phyloP scores from a whole-genome alignment of 1,140 invertebrate genomes.

The Bombyx mandarina region DNA sequence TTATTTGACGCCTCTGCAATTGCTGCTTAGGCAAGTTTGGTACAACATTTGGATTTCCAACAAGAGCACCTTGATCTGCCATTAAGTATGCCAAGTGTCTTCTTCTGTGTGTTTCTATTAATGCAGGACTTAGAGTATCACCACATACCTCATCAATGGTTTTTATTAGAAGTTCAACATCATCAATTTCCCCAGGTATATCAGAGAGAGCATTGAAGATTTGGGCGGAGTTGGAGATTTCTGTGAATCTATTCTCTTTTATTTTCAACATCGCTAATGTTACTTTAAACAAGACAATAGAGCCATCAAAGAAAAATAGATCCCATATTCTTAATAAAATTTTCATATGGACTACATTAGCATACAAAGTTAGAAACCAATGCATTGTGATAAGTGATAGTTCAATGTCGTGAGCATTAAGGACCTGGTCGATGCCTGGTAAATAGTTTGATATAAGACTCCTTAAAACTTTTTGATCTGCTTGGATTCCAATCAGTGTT shows the following conservation, averaged over 20 bases:
- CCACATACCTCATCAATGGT: constrained; percentile 71
- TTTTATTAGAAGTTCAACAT: constrained; percentile 82
- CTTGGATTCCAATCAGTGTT: constrained; percentile 92
- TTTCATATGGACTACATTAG: constrained; percentile 98
- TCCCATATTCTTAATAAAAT: constrained; percentile 97
- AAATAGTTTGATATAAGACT: constrained; percentile 92
- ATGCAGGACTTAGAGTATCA: constrained; percentile 85
- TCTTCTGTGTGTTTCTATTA: constrained; percentile 91
- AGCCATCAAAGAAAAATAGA: constrained; percentile 95
- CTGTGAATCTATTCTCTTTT: constrained; percentile 86
- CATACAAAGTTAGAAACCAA: constrained; percentile 99
- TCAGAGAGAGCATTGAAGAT: constrained; percentile 97
- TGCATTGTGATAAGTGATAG: constrained; percentile 95
- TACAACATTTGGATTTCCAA: constrained; percentile 89
- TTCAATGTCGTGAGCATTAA: constrained; percentile 96
- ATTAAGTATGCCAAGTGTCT: constrained; percentile 96
- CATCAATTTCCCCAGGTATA: constrained; percentile 92
- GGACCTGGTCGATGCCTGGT: constrained; percentile 89
- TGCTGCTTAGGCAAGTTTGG: constrained; percentile 94
- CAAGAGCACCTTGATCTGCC: constrained; percentile 94
- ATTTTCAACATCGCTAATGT: constrained; percentile 96
- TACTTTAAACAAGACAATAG: constrained; percentile 96
- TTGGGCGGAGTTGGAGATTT: constrained; percentile 93
- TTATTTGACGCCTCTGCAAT: constrained; percentile 86
- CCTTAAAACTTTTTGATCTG: constrained; percentile 94